Evolutionary conservation across 1,140 invertebrate genomes (phyloP).

Genomic region (Drosophila kurseongensis): DNA sequence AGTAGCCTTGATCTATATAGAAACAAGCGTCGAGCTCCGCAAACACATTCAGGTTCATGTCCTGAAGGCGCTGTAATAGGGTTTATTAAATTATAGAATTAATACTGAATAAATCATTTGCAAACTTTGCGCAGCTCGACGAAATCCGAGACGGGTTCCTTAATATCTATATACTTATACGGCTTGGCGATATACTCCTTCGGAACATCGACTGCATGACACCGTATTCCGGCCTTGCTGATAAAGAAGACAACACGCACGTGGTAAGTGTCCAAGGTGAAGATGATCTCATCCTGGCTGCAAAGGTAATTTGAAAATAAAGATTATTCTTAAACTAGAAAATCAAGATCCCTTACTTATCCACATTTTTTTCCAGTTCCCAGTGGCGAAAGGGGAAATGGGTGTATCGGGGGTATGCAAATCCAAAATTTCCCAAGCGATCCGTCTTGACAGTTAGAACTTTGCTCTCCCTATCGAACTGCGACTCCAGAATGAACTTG

Average conservation of each 20-base stretch:
- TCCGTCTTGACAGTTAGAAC: constrained; percentile 65
- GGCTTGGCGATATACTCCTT: constrained; percentile 49
- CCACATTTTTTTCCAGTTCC: constrained; percentile 48
- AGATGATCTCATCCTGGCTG: constrained; percentile 65
- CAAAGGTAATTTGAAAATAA: neutral
- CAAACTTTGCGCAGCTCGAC: constrained; percentile 62
- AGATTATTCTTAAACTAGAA: neutral
- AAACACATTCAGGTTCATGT: constrained; percentile 74
- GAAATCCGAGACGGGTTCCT: constrained; percentile 61
- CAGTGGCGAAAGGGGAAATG: constrained; percentile 75
- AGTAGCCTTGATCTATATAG: constrained; percentile 79
- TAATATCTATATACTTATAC: constrained; percentile 56
- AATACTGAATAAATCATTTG: too few relatives aligned
- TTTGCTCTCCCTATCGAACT: constrained; percentile 28
- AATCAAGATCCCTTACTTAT: constrained; percentile 45
- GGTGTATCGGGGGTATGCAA: constrained; percentile 64
- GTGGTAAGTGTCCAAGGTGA: constrained; percentile 71
- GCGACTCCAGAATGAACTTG: constrained; percentile 39
- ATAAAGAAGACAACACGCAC: constrained; percentile 55
- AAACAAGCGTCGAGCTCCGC: constrained; percentile 66
- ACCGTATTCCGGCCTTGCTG: constrained; percentile 53
- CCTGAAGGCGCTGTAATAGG: constrained; percentile 50
- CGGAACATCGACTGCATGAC: constrained; percentile 58
- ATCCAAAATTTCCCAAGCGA: constrained; percentile 69
- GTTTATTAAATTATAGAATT: too few relatives aligned